Evolutionary conservation across 2,113 vertebrate genomes (phyloP).

Genomic region (Numida meleagris): DNA sequence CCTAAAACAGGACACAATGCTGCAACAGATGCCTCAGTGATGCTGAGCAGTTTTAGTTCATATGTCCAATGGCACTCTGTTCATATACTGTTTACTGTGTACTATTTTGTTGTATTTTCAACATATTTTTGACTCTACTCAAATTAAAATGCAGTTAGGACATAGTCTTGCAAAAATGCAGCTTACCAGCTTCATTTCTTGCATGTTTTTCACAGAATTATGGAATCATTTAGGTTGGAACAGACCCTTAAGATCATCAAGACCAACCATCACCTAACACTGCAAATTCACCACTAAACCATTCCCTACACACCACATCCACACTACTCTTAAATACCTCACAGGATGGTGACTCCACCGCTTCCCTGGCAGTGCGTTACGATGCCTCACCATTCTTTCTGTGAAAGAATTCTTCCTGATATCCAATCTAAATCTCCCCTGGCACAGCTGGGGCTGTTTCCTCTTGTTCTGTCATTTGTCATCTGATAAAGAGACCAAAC

Average conservation of each 20-base stretch:
- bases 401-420: neutral
- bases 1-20: neutral
- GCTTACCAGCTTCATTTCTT: neutral
- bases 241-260: no score
- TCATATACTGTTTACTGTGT: neutral
- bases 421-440: neutral
- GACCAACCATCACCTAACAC: no score
- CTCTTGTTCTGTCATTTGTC: neutral
- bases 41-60: neutral
- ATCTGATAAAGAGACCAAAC: neutral
- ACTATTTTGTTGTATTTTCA: neutral
- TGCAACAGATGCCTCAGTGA: neutral
- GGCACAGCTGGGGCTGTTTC: neutral
- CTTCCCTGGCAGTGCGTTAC: neutral
- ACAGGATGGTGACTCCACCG: neutral
- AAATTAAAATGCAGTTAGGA: neutral
- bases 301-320: neutral
- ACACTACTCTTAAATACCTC: neutral
- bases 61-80: neutral
- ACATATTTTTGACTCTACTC: neutral
- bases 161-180: neutral
- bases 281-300: neutral
- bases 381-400: neutral
- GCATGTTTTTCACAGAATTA: no score
- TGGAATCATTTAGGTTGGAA: no score